Conservation (phyloP, 1,140 invertebrate genomes). For the Homalodisca vitripennis region DNA sequence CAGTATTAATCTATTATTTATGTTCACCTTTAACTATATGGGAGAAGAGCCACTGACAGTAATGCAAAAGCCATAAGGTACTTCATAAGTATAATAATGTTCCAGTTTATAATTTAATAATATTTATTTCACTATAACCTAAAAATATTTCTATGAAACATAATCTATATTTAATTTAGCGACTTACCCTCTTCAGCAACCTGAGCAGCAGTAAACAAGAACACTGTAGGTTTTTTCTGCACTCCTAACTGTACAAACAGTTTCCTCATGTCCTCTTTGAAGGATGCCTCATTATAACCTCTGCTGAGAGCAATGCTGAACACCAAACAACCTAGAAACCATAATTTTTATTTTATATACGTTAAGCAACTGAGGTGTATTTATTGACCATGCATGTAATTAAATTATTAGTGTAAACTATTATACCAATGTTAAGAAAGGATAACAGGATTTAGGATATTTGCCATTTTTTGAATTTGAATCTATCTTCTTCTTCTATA, state of each 20-base stretch:
- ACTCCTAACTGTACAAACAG: conserved; percentile 74
- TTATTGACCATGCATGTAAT: background rate
- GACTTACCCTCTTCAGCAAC: conserved; percentile 52
- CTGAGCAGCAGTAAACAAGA: conserved; percentile 81
- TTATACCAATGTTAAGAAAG: conserved; percentile 5
- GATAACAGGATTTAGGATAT: too few species aligned
- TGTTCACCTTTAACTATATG: too few species aligned
- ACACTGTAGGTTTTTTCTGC: conserved; percentile 74
- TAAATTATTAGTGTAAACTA: background rate
- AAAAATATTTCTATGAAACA: too few species aligned
- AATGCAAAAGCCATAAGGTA: too few species aligned
- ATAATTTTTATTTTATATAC: background rate
- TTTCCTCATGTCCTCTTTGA: conserved; percentile 82
- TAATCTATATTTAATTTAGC: too few species aligned
- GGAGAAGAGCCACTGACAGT: too few species aligned
- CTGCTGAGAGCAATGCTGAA: conserved; percentile 81
- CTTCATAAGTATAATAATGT: too few species aligned
- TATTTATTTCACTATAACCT: too few species aligned
- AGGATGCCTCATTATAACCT: conserved; percentile 77
- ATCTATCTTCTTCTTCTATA: too few species aligned
- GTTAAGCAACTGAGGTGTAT: background rate
- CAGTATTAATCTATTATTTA: background rate
- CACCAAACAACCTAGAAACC: conserved; percentile 66
- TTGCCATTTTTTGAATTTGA: background rate
- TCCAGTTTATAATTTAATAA: too few species aligned